Evolutionary conservation across 2,797 vertebrate genomes (phyloP).

Genomic region (Lerista edwardsae): DNA sequence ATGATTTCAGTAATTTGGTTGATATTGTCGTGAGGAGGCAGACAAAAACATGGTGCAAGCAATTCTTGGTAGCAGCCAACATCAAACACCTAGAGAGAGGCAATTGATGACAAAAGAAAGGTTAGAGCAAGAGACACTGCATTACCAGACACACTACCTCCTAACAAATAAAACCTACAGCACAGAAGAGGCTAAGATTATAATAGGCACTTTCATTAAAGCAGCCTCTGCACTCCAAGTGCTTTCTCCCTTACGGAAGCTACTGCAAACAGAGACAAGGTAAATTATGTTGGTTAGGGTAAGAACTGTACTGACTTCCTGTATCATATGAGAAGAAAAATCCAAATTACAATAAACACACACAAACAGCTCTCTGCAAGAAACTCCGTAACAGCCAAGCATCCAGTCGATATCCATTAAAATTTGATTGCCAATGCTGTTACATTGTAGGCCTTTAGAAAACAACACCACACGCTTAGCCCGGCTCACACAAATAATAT

Average conservation of each 20-base stretch:
- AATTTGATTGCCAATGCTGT: background rate
- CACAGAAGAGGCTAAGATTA: background rate
- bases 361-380: background rate
- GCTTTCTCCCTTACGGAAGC: background rate
- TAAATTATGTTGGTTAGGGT: background rate
- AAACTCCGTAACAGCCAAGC: background rate
- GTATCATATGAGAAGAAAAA: background rate
- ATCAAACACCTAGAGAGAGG: conserved; percentile 89
- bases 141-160: background rate
- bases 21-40: conserved; percentile 95
- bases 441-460: background rate
- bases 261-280: too few relatives aligned
- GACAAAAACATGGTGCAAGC: conserved; percentile 94
- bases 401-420: conserved; percentile 17
- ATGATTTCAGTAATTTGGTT: conserved; percentile 98
- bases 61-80: conserved; percentile 97
- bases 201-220: background rate
- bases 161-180: background rate
- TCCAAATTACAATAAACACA: background rate
- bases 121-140: conserved; percentile 39
- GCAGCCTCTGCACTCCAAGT: background rate
- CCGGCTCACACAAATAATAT: background rate
- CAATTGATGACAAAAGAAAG: conserved; percentile 48
- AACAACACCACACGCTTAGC: too few relatives aligned
- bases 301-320: background rate